Percentiles rank a stretch among this genome's conserved stretches.
Evolutionary conservation across 2,113 vertebrate species (phyloP).

Genomic region (Tragelaphus strepsiceros): DNA sequence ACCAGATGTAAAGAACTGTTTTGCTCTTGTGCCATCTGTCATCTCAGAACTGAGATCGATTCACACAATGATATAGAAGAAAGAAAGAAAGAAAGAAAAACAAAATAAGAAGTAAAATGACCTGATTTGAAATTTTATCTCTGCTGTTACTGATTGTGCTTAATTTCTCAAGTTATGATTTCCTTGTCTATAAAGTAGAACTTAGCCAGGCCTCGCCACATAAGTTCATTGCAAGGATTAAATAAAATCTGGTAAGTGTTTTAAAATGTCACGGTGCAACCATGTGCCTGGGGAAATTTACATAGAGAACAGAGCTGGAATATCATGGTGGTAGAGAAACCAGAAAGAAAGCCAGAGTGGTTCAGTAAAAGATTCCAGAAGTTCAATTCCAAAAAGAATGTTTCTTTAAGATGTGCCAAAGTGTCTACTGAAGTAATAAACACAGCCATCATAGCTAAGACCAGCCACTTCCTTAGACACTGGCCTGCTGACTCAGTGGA

Average conservation of each 20-base stretch:
- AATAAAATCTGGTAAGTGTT: background rate
- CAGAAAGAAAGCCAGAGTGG: background rate
- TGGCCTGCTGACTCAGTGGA: background rate
- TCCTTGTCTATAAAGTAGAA: background rate
- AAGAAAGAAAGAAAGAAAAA: background rate
- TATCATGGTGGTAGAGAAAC: background rate
- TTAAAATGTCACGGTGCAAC: background rate
- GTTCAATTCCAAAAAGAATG: background rate
- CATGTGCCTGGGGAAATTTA: background rate
- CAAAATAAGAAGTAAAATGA: background rate
- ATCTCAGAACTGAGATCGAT: constrained; percentile 4
- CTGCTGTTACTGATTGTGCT: background rate
- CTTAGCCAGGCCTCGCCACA: no score
- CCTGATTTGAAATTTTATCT: background rate
- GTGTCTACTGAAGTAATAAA: background rate
- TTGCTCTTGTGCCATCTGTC: constrained; percentile 47
- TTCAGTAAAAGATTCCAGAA: background rate
- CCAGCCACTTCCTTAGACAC: background rate
- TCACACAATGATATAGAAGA: background rate
- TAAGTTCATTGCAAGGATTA: background rate
- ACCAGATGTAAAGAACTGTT: constrained; percentile 49
- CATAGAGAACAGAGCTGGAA: background rate
- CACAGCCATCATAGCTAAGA: background rate
- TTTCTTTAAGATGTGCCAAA: background rate
- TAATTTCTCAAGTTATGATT: background rate